Base-by-base conservation (phyloP, 2,113 vertebrate genomes). In the Cololabis saira region DNA sequence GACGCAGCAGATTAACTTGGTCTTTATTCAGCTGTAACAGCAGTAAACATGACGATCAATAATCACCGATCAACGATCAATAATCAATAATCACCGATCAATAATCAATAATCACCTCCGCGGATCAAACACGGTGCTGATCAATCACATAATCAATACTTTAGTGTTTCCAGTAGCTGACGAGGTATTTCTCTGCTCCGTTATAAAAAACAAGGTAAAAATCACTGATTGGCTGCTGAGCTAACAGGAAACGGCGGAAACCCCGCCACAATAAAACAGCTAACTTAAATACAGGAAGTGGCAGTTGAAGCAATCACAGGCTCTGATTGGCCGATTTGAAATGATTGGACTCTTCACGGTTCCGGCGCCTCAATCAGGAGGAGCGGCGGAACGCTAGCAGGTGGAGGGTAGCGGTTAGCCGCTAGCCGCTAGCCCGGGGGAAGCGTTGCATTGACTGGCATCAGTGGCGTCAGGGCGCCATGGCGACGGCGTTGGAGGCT, bases 381-480 rank as follows among this genome's bases (percentile, higher is more conserved):
- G 45, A 51, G 51, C 71, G 42, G 24, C 48, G 49, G 73, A 85
- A 90, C 45, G 71, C 68, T 61, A 82, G 90, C 71, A n/a, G n/a
- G n/a, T n/a, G n/a, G n/a, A n/a, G n/a, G n/a, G n/a, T n/a, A n/a
- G n/a, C n/a, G n/a, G n/a, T n/a, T n/a, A 73, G 91, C 2, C 2
- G 27, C 54, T 30, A 22, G 3, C 22, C 51, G 11, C 76, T 54
- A 65, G 61, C 64, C 84, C 92, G 86, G 91, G 91, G 91, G 95
- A 94, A 93, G 82, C 74, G 93, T 97, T 97, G 97, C 95, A 95
- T 94, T 97, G 96, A 94, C 94, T 97, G 97, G 96, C 96, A 95
- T 94, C 90, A 91, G 84, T 45, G 33, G 71, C 51, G 67, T 73
- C 58, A 58, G 47, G n/a, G n/a, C n/a, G n/a, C n/a, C n/a, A n/a